These are phyloP conservation scores for fruit fly (Drosophila melanogaster) DNA, from an alignment of 1,140 invertebrate genomes.

Conservation along the genomic window Release_6_plus_ISO1_MT NT_033779.5:9865001-9865500, in stretches of 20 bases:
- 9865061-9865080: conserved; percentile 19
- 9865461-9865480: conserved; percentile 2
- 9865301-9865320: conserved; percentile 30
- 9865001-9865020: conserved; percentile 31
- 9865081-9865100: background rate
- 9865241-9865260: conserved; percentile 9
- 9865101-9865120: background rate
- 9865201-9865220: conserved; percentile 1
- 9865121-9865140: background rate
- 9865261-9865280: background rate
- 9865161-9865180: background rate
- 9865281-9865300: conserved; percentile 1
- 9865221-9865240: conserved; percentile 17
- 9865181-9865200: background rate
- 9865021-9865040: conserved; percentile 42
- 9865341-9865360: background rate
- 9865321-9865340: background rate
- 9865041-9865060: conserved; percentile 6
- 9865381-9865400: no score
- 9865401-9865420: background rate
- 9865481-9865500: conserved; percentile 35
- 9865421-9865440: background rate
- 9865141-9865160: conserved; percentile 8
- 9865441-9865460: no score
- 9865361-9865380: background rate